Percentiles rank a stretch among this genome's conserved stretches.
Conservation (phyloP, 1,140 invertebrate genomes). For the Conus ventricosus region DNA sequence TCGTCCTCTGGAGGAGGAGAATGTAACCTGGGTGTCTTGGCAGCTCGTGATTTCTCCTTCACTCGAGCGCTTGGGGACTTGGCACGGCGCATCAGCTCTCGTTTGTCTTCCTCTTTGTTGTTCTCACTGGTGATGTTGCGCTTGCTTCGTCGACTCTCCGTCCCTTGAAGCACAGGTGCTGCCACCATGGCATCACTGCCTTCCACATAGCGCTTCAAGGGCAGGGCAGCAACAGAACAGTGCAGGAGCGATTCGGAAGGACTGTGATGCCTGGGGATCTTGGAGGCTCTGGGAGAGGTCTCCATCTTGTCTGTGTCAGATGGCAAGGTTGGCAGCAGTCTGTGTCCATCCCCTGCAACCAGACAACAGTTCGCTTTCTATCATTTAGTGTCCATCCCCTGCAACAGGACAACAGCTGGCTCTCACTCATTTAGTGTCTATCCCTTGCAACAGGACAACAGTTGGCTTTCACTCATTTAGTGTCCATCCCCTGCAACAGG, state of each 20-base stretch:
- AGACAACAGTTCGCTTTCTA: too few relatives aligned
- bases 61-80: constrained; percentile 71
- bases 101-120: constrained; percentile 62
- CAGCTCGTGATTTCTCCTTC: constrained; percentile 63
- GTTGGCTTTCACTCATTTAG: too few relatives aligned
- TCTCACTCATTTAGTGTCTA: too few relatives aligned
- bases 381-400: too few relatives aligned
- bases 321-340: background rate
- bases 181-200: constrained; percentile 57
- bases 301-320: background rate
- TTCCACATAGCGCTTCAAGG: constrained; percentile 62
- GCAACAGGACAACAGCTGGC: too few relatives aligned
- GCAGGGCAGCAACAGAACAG: constrained; percentile 17
- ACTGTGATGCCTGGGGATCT: constrained; percentile 44
- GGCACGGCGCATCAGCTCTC: constrained; percentile 54
- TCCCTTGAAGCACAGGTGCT: constrained; percentile 31
- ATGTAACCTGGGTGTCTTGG: constrained; percentile 56
- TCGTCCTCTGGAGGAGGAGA: constrained; percentile 43
- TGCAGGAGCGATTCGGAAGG: constrained; percentile 32
- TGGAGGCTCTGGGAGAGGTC: constrained; percentile 36
- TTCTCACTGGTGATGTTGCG: constrained; percentile 53
- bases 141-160: constrained; percentile 34
- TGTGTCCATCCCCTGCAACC: background rate
- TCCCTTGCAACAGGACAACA: too few relatives aligned
- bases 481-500: too few relatives aligned